Percentiles rank a stretch among this genome's conserved stretches.
Conservation (phyloP, 2,113 vertebrate species). For the Ammodytes marinus region DNA sequence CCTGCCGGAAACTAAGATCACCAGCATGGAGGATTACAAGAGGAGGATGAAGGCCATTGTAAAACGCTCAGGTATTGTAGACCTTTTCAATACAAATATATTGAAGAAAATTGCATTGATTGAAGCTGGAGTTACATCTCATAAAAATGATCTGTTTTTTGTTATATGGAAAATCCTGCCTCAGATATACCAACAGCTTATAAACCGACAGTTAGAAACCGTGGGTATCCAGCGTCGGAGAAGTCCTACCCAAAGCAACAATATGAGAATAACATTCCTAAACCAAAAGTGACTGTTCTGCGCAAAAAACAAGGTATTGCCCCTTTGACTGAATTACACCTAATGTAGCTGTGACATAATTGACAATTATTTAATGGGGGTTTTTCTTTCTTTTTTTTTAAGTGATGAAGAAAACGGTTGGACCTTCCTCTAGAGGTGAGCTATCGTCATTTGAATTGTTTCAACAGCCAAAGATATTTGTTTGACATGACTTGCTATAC, state of each 20-base stretch:
- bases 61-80: constrained; percentile 37
- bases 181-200: not conserved
- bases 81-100: not conserved
- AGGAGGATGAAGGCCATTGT: constrained; percentile 42
- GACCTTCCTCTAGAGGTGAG: constrained; percentile 55
- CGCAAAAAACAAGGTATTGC: constrained; percentile 62
- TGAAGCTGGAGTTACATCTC: not conserved
- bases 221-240: not conserved
- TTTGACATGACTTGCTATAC: not conserved
- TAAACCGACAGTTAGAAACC: constrained; percentile 10
- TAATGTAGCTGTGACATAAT: not conserved
- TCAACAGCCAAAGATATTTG: not conserved
- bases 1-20: not conserved
- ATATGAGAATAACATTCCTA: constrained; percentile 36
- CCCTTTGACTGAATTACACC: constrained; percentile 2
- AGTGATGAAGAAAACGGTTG: constrained; percentile 41
- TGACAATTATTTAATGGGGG: not conserved
- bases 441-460: not conserved
- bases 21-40: constrained; percentile 56
- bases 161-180: not conserved
- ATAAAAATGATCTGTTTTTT: not conserved
- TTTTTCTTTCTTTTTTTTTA: constrained; percentile 12
- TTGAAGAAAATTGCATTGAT: not conserved
- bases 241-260: not conserved
- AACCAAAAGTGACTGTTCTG: constrained; percentile 1